These are phyloP conservation scores for Chalcosyrphus nemorum DNA, from an alignment of 2,888 invertebrate genomes.

Conservation along the genomic window DNA sequence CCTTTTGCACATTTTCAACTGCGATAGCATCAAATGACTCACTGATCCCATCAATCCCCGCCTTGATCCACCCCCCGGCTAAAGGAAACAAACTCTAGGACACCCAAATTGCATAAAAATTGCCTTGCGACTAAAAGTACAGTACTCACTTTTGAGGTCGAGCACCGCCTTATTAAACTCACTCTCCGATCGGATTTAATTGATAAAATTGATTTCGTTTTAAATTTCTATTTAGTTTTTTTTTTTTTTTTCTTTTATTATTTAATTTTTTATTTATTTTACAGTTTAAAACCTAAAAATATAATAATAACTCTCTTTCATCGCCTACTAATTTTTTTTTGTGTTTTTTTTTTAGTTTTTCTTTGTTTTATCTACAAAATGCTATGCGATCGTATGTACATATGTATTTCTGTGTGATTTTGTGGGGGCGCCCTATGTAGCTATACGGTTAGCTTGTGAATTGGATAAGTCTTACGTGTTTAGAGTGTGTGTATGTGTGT, in stretches of 20 bases:
- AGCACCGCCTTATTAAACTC: slow-evolving; percentile 33
- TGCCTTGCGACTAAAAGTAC: slow-evolving; percentile 37
- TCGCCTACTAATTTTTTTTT: slow-evolving; percentile 10
- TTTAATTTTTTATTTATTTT: slow-evolving; percentile 9
- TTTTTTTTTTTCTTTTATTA: slow-evolving; percentile 39
- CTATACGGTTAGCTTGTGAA: slow-evolving; percentile 47
- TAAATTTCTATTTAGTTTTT: slow-evolving; percentile 31
- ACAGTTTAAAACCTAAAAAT: slow-evolving; percentile 51
- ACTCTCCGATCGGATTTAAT: slow-evolving; percentile 55
- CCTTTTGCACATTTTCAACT: no score
- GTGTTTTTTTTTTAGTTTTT: neutral
- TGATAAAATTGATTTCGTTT: slow-evolving; percentile 40
- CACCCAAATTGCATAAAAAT: slow-evolving; percentile 48
- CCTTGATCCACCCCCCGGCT: neutral
- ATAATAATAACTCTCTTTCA: slow-evolving; percentile 30
- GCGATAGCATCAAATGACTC: no score
- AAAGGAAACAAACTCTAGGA: slow-evolving; percentile 23
- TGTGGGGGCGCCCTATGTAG: slow-evolving; percentile 36
- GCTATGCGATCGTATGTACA: slow-evolving; percentile 70
- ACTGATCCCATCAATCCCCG: neutral
- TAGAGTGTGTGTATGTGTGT: no score
- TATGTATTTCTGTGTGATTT: slow-evolving; percentile 44
- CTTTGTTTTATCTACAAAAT: slow-evolving; percentile 67
- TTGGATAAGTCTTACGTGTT: slow-evolving; percentile 63
- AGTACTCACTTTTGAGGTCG: neutral